Percentiles rank a stretch among this genome's conserved stretches.
Evolutionary conservation across 2,113 vertebrate genomes (phyloP).

Genomic region (Steatornis caripensis): DNA sequence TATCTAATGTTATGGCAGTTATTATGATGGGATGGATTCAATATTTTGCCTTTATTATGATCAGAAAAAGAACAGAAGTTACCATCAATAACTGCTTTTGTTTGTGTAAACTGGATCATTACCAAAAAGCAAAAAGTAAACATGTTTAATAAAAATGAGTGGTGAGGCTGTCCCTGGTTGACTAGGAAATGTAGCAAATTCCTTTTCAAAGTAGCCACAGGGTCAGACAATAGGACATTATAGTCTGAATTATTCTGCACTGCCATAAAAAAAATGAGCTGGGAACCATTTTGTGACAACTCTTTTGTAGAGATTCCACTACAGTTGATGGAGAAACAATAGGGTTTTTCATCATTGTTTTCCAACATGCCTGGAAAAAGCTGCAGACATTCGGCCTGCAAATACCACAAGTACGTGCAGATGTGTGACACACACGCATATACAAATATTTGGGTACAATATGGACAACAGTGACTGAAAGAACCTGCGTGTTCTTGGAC

Average conservation of each 20-base stretch:
- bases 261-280: neutral
- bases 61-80: constrained; percentile 10
- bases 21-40: constrained; percentile 13
- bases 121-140: constrained; percentile 26
- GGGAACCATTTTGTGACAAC: neutral
- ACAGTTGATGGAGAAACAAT: neutral
- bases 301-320: neutral
- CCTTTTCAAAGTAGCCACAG: neutral
- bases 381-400: neutral
- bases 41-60: constrained; percentile 44
- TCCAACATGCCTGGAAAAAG: neutral
- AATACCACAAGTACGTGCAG: neutral
- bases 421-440: neutral
- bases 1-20: constrained; percentile 35
- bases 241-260: neutral
- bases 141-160: neutral
- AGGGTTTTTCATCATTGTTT: neutral
- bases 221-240: neutral
- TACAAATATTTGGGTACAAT: neutral
- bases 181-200: neutral
- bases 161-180: neutral
- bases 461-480: neutral
- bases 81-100: neutral
- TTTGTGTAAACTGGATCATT: neutral
- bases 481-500: neutral